Conservation (phyloP, 2,797 vertebrate species). For the Bovichtus diacanthus region DNA sequence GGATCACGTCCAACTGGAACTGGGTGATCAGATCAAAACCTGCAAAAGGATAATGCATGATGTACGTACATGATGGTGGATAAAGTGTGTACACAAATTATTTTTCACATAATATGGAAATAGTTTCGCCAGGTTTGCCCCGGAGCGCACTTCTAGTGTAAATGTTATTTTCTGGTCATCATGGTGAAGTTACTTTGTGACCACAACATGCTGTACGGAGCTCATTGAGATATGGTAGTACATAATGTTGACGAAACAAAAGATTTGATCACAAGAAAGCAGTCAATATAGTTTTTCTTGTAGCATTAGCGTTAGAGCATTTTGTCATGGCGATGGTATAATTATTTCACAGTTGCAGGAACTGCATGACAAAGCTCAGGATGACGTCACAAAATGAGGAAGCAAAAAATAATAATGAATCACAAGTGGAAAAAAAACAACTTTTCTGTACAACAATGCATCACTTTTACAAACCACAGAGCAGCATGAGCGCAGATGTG, state of each 20-base stretch:
- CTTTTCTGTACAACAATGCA: conserved; percentile 4
- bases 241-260: background rate
- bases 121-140: too few species aligned
- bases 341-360: background rate
- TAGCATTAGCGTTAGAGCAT: background rate
- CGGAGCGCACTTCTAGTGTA: too few species aligned
- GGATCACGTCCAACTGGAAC: conserved; percentile 87
- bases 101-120: too few species aligned
- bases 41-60: conserved; percentile 22
- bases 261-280: background rate
- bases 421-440: conserved; percentile 16
- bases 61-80: background rate
- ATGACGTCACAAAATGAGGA: background rate
- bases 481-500: conserved; percentile 61
- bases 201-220: background rate
- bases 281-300: background rate
- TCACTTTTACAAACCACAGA: conserved; percentile 22
- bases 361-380: background rate
- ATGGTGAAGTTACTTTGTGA: background rate
- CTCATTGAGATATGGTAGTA: background rate
- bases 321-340: background rate
- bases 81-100: too few species aligned
- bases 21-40: conserved; percentile 90
- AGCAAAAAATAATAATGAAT: background rate
- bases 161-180: background rate